Conservation (phyloP, 2,797 vertebrate species). For the Paguma larvata region DNA sequence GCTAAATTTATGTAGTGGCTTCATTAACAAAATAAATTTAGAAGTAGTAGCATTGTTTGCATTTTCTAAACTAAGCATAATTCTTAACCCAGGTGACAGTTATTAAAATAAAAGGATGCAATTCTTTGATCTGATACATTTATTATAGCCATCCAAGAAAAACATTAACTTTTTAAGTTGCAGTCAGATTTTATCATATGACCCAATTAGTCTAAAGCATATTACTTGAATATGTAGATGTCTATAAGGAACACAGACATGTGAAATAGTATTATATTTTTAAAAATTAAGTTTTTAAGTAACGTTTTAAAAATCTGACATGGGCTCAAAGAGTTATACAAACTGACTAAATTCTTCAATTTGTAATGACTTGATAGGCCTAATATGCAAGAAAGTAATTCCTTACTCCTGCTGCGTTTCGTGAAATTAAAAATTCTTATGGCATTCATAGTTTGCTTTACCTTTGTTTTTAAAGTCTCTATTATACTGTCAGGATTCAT, state of each 20-base stretch:
- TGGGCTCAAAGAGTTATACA: slow-evolving; percentile 60
- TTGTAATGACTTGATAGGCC: slow-evolving; percentile 69
- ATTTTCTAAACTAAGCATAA: slow-evolving; percentile 77
- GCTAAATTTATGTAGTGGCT: slow-evolving; percentile 92
- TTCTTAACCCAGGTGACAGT: slow-evolving; percentile 86
- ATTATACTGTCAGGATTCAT: slow-evolving; percentile 71
- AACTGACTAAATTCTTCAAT: slow-evolving; percentile 62
- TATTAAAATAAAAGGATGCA: slow-evolving; percentile 73
- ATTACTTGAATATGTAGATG: background rate
- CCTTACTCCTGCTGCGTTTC: slow-evolving; percentile 68
- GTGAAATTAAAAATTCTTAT: slow-evolving; percentile 71
- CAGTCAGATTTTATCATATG: slow-evolving; percentile 55
- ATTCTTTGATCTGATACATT: slow-evolving; percentile 65
- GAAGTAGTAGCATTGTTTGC: slow-evolving; percentile 87
- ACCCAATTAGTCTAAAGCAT: background rate
- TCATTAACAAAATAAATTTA: slow-evolving; percentile 91
- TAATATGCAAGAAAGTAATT: slow-evolving; percentile 47
- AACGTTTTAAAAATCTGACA: background rate
- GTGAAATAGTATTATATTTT: slow-evolving; percentile 55
- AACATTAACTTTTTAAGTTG: slow-evolving; percentile 41
- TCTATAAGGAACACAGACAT: background rate
- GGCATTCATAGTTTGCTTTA: slow-evolving; percentile 65
- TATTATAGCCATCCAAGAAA: background rate
- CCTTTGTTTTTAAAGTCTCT: slow-evolving; percentile 78
- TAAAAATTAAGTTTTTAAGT: slow-evolving; percentile 53